Percentiles rank a stretch among this genome's conserved stretches.
These are phyloP conservation scores for Tetrax tetrax DNA, from an alignment of 2,113 vertebrate genomes.

Conservation along the genomic window DNA sequence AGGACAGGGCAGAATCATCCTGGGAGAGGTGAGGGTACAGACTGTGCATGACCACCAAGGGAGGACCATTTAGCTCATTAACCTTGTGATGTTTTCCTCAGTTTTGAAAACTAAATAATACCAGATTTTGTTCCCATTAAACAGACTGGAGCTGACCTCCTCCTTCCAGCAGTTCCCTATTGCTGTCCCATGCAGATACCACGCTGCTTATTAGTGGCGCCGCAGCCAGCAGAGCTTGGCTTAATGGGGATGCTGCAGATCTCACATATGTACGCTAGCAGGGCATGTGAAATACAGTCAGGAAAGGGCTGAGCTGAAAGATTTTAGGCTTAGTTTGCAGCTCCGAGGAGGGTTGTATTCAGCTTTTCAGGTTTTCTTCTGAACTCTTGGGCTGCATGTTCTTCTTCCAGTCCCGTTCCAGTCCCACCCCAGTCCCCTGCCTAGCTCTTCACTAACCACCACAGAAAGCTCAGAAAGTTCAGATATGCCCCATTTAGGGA, in stretches of 20 bases:
- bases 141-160: neutral
- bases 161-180: neutral
- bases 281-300: fast-evolving
- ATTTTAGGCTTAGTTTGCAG: neutral
- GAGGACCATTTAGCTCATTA: neutral
- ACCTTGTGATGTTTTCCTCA: neutral
- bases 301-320: neutral
- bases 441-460: neutral
- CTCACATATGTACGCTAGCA: neutral
- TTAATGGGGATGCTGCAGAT: neutral
- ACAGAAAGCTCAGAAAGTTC: neutral
- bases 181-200: neutral
- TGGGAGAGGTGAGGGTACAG: neutral
- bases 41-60: fast-evolving
- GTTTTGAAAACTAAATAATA: neutral
- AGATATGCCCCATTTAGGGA: neutral
- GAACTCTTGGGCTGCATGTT: neutral
- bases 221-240: neutral
- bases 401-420: neutral
- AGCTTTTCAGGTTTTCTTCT: neutral
- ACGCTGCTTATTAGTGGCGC: neutral
- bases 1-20: neutral
- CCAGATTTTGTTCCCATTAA: neutral
- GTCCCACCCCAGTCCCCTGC: neutral
- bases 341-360: neutral